A percentile compares a stretch with the other conserved stretches of the same genome.
Evolutionary conservation across 2,113 vertebrate genomes (phyloP).

Genomic region (Haplochromis burtoni): DNA sequence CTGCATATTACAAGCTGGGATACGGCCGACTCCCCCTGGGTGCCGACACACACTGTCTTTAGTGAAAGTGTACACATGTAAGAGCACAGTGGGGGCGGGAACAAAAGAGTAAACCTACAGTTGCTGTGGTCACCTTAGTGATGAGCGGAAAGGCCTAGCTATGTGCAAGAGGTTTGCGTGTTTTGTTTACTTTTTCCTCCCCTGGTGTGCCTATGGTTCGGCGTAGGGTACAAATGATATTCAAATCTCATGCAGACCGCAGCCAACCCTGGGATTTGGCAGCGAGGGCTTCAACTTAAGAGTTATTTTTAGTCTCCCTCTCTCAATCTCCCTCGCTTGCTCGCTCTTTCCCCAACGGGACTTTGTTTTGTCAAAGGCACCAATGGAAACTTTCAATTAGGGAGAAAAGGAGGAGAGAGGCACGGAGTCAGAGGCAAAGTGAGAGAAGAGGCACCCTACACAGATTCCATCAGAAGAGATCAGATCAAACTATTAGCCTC

Average conservation of each 20-base stretch:
- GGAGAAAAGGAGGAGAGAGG: constrained; percentile 7
- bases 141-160: constrained; percentile 19
- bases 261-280: constrained; percentile 65
- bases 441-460: constrained; percentile 32
- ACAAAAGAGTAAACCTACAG: constrained; percentile 19
- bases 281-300: constrained; percentile 59
- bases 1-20: constrained; percentile 35
- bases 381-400: constrained; percentile 72
- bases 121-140: constrained; percentile 31
- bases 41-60: constrained; percentile 7
- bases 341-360: constrained; percentile 27
- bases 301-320: constrained; percentile 72
- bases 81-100: constrained; percentile 17
- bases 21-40: constrained; percentile 27
- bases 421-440: constrained; percentile 29
- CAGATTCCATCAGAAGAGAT: constrained; percentile 63
- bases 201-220: constrained; percentile 3
- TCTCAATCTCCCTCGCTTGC: constrained; percentile 14
- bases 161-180: background rate
- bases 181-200: constrained; percentile 12
- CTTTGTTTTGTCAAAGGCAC: constrained; percentile 62
- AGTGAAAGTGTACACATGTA: constrained; percentile 33
- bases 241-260: constrained; percentile 68
- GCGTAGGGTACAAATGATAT: constrained; percentile 51
- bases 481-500: constrained; percentile 58